Percentiles rank a stretch among this genome's conserved stretches.
These are phyloP conservation scores for Nomia melanderi DNA, from an alignment of 1,140 invertebrate species.

Conservation along the genomic window DNA sequence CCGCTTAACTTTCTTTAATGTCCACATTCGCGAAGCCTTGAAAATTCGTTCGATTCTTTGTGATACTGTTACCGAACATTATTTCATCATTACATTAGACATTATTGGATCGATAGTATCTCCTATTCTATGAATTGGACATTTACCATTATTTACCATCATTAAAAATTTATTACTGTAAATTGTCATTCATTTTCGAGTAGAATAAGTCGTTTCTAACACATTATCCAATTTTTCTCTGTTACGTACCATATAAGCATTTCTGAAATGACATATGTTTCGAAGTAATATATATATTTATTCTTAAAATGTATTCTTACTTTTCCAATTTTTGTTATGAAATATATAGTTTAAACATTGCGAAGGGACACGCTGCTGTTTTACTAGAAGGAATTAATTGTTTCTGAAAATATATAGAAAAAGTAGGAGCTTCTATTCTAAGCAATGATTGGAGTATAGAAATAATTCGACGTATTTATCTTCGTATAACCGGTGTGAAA, in stretches of 20 bases:
- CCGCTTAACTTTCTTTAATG: conserved; percentile 11
- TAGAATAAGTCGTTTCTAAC: no score
- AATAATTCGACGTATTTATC: neutral
- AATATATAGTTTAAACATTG: no score
- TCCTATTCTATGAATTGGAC: conserved; percentile 4
- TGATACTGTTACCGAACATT: neutral
- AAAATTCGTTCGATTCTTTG: conserved; percentile 16
- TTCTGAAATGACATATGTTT: no score
- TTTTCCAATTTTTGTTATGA: no score
- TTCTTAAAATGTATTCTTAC: no score
- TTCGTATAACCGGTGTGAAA: conserved; percentile 9
- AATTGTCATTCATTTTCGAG: neutral
- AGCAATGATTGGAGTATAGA: neutral
- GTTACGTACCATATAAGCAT: no score
- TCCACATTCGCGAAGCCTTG: conserved; percentile 1
- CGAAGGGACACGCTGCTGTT: no score
- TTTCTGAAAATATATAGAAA: neutral
- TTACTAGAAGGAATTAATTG: no score
- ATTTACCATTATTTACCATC: neutral
- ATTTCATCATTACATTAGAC: neutral
- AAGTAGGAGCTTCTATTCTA: neutral
- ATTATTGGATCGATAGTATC: conserved; percentile 35
- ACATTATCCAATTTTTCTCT: no score
- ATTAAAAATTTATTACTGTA: no score
- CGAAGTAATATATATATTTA: no score